Conservation (phyloP, 2,113 vertebrate species). For the Sakesphorus luctuosus region DNA sequence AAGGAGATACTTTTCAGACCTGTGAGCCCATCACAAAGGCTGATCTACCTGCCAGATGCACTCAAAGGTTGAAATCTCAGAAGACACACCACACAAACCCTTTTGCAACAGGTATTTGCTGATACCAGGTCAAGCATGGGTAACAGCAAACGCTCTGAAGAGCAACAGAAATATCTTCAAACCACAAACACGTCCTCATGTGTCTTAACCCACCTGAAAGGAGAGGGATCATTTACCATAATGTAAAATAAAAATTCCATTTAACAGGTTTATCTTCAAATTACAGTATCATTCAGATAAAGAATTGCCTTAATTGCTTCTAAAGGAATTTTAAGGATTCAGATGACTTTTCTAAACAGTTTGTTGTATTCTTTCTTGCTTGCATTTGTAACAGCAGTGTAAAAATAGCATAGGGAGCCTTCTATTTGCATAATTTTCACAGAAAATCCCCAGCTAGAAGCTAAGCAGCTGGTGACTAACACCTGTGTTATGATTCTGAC, state of each 20-base stretch:
- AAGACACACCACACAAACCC: not conserved
- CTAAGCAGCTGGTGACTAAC: not conserved
- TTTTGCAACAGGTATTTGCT: not conserved
- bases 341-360: not conserved
- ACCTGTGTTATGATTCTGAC: not conserved
- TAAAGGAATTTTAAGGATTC: not conserved
- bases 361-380: not conserved
- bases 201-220: not conserved
- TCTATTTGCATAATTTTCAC: not conserved
- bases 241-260: not conserved
- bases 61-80: not conserved
- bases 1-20: not conserved
- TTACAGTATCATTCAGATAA: not conserved
- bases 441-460: not conserved
- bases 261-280: not conserved
- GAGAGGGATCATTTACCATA: not conserved
- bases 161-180: not conserved
- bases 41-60: not conserved
- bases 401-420: not conserved
- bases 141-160: not conserved
- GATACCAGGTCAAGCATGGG: not conserved
- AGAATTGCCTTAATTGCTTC: not conserved
- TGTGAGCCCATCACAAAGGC: fast-evolving
- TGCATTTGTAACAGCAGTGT: not conserved
- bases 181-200: not conserved